Conservation (phyloP, 2,888 invertebrate species). For the Myopa testacea region DNA sequence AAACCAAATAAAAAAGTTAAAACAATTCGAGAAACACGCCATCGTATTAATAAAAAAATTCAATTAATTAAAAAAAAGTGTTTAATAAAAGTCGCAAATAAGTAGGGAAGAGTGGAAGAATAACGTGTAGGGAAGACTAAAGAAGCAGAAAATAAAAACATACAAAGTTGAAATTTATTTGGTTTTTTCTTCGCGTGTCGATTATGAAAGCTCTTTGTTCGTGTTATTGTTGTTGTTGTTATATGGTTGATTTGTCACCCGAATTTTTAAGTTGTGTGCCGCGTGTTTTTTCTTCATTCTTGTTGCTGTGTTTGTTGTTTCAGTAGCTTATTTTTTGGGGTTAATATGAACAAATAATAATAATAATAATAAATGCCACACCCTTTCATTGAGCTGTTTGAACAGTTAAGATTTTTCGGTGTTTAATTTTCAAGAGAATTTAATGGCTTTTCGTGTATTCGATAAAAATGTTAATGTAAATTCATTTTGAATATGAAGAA, state of each 20-base stretch:
- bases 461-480: no score
- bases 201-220: neutral
- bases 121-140: neutral
- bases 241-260: constrained; percentile 8
- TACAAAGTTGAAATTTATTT: neutral
- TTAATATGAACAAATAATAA: constrained; percentile 8
- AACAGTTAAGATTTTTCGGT: no score
- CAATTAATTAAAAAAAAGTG: no score
- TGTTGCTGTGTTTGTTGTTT: neutral
- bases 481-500: no score
- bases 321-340: neutral
- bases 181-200: neutral
- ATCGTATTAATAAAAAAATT: no score
- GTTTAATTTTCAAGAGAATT: no score
- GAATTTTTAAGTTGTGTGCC: neutral
- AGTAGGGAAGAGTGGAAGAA: no score
- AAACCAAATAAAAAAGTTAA: neutral
- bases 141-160: neutral
- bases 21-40: no score
- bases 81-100: no score
- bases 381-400: no score
- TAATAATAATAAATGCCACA: neutral
- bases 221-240: neutral
- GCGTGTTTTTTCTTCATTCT: neutral
- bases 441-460: no score